Evolutionary conservation across 2,888 invertebrate genomes (phyloP).

Genomic region (Flexamia atlantica): DNA sequence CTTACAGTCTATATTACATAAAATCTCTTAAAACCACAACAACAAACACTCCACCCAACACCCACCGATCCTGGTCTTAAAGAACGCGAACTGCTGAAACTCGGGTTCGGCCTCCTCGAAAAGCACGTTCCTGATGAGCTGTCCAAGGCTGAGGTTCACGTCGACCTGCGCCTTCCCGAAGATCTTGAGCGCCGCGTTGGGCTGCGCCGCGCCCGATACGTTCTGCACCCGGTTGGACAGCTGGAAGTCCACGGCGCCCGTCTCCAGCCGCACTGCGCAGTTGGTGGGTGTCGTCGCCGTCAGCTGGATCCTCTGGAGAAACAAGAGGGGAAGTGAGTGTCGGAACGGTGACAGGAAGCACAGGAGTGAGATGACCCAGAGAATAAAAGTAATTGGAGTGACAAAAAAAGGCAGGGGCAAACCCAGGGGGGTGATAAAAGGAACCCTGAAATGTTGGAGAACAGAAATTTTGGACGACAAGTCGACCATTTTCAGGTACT

Average conservation of each 20-base stretch:
- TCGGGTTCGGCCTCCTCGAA: constrained; percentile 99
- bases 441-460: too few relatives aligned
- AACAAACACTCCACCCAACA: background rate
- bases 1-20: too few relatives aligned
- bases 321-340: background rate
- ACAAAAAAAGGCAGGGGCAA: too few relatives aligned
- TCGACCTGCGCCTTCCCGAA: constrained; percentile 94
- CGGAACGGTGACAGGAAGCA: background rate
- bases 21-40: too few relatives aligned
- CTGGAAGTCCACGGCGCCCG: constrained; percentile 95
- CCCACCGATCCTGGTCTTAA: constrained; percentile 93
- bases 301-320: constrained; percentile 89
- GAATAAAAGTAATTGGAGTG: too few relatives aligned
- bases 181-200: constrained; percentile 82
- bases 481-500: too few relatives aligned
- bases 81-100: constrained; percentile 98
- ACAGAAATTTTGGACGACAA: too few relatives aligned
- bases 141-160: constrained; percentile 96
- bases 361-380: too few relatives aligned
- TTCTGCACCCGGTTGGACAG: constrained; percentile 96
- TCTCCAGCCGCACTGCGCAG: constrained; percentile 97
- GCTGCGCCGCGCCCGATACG: constrained; percentile 80
- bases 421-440: too few relatives aligned
- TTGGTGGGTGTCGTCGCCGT: constrained; percentile 99
- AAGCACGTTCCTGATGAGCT: constrained; percentile 93